Evolutionary conservation across 2,888 invertebrate genomes (phyloP).

Genomic region (Amiota communis): DNA sequence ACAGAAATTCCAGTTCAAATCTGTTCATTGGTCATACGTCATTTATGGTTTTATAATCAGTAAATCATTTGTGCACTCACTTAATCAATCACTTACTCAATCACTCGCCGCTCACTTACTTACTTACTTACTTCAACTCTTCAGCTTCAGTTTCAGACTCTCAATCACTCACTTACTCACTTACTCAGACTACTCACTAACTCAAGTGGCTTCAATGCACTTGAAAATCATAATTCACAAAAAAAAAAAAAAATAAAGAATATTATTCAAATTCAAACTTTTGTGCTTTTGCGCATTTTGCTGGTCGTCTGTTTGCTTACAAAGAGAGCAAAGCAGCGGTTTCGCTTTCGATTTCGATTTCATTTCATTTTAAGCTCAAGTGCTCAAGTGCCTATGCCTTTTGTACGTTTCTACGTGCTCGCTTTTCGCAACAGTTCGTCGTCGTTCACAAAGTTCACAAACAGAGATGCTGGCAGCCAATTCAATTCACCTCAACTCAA

Average conservation of each 20-base stretch:
- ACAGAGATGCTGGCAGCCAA: too few relatives aligned
- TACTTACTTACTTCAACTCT: background rate
- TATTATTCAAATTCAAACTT: background rate
- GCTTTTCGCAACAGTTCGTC: too few relatives aligned
- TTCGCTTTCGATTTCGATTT: background rate
- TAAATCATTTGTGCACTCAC: too few relatives aligned
- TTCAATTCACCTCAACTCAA: too few relatives aligned
- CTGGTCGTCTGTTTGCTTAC: background rate
- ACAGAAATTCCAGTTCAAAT: too few relatives aligned
- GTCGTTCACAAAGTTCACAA: too few relatives aligned
- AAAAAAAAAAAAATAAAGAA: background rate
- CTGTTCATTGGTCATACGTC: too few relatives aligned
- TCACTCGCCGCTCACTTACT: background rate
- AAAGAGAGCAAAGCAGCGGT: background rate
- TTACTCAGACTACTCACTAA: background rate
- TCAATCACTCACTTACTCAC: background rate
- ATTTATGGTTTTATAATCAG: too few relatives aligned
- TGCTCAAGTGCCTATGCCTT: conserved; percentile 1
- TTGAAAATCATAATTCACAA: background rate
- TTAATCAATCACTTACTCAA: background rate
- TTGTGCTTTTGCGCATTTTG: background rate
- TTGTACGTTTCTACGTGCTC: too few relatives aligned
- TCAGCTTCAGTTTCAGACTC: background rate
- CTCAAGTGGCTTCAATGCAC: too few relatives aligned
- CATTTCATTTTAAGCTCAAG: background rate